Evolutionary conservation across 2,888 invertebrate species (phyloP).

Genomic region (Emmelina monodactyla): DNA sequence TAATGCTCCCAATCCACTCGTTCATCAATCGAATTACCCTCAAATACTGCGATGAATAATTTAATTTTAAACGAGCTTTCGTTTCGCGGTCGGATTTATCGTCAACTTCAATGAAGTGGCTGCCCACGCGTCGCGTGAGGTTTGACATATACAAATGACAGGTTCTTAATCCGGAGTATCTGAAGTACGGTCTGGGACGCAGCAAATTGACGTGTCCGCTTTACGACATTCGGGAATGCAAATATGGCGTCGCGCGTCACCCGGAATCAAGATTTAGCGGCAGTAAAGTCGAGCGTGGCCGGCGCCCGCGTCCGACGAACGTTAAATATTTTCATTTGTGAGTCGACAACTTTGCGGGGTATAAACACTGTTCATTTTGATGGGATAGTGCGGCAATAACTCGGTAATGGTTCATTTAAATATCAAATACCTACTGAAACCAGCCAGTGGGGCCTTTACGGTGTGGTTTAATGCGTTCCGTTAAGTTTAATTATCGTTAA

Average conservation of each 20-base stretch:
- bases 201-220: background rate
- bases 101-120: too few relatives aligned
- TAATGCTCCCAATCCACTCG: background rate
- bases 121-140: too few relatives aligned
- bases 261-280: constrained; percentile 27
- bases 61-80: background rate
- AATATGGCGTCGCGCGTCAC: constrained; percentile 11
- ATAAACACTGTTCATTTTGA: too few relatives aligned
- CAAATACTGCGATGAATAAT: background rate
- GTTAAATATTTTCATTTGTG: constrained; percentile 25
- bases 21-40: background rate
- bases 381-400: too few relatives aligned
- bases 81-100: background rate
- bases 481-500: too few relatives aligned
- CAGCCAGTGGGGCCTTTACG: too few relatives aligned
- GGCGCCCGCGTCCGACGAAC: constrained; percentile 15
- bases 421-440: too few relatives aligned
- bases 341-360: background rate
- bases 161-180: too few relatives aligned
- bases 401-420: too few relatives aligned
- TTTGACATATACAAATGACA: too few relatives aligned
- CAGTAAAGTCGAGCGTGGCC: constrained; percentile 25
- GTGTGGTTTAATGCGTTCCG: too few relatives aligned
- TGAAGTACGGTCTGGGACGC: too few relatives aligned
- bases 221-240: background rate